A percentile compares a stretch with the other conserved stretches of the same genome.
Evolutionary conservation across 2,113 vertebrate genomes (phyloP).

Genomic region (Brachionichthys hirsutus): DNA sequence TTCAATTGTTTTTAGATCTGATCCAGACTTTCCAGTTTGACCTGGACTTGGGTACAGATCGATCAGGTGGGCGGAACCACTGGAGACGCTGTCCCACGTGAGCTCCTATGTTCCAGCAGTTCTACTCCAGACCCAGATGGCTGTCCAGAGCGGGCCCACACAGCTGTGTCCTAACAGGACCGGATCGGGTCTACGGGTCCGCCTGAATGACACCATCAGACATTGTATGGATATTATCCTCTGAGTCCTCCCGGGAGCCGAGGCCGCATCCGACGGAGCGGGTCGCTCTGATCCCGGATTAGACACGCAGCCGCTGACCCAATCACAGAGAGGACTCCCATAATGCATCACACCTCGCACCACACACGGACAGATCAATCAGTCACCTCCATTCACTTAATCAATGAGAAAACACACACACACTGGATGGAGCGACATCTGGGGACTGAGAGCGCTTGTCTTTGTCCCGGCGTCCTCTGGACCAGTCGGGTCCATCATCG

Average conservation of each 20-base stretch:
- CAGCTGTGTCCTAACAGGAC: constrained; percentile 2
- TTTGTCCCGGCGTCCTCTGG: too few relatives aligned
- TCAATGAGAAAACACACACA: constrained; percentile 31
- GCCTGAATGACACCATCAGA: constrained; percentile 20
- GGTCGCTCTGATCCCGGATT: constrained; percentile 52
- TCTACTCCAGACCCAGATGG: too few relatives aligned
- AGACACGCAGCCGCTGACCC: constrained; percentile 53
- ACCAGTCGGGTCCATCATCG: too few relatives aligned
- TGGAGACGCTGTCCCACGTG: too few relatives aligned
- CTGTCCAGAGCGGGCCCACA: background rate
- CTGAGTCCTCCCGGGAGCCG: constrained; percentile 22
- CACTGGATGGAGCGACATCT: background rate
- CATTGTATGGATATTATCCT: constrained; percentile 40
- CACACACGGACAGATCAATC: constrained; percentile 52
- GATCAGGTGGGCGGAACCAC: too few relatives aligned
- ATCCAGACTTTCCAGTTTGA: too few relatives aligned
- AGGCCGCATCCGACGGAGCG: constrained; percentile 22
- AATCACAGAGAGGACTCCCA: constrained; percentile 58
- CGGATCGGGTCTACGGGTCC: background rate
- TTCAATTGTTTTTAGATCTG: too few relatives aligned
- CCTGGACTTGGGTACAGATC: too few relatives aligned
- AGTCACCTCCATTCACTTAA: constrained; percentile 52
- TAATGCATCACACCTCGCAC: constrained; percentile 56
- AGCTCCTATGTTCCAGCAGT: too few relatives aligned
- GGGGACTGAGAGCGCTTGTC: too few relatives aligned